Conservation (phyloP, 2,113 vertebrate genomes). For the Epinephelus lanceolatus region DNA sequence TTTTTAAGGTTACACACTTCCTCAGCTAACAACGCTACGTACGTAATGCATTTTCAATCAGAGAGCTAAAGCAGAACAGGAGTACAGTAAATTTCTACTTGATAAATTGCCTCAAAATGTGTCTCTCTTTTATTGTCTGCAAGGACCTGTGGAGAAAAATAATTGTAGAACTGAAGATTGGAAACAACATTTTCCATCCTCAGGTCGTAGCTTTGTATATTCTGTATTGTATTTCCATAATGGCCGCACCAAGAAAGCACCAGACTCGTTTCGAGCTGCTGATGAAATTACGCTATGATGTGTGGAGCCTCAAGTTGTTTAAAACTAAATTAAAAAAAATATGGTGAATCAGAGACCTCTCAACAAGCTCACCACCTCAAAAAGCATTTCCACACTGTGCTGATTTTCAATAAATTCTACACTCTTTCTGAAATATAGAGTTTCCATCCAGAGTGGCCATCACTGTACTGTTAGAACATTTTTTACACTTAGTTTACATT, state of each 20-base stretch:
- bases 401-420: background rate
- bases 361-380: background rate
- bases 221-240: background rate
- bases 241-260: background rate
- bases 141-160: background rate
- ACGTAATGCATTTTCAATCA: slow-evolving; percentile 20
- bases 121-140: background rate
- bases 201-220: background rate
- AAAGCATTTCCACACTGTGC: background rate
- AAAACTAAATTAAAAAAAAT: background rate
- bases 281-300: background rate
- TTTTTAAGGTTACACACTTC: background rate
- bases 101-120: background rate
- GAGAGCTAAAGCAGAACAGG: background rate
- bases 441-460: background rate
- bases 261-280: background rate
- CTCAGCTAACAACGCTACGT: background rate
- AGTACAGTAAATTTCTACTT: background rate
- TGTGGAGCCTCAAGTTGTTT: background rate
- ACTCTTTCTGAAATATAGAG: background rate
- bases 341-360: no score
- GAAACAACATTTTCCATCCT: background rate
- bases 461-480: no score
- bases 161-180: background rate
- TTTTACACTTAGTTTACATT: background rate